These are phyloP conservation scores for Hermaeophaga mercurialis DNA, from an alignment of 2,888 invertebrate species.

Conservation along the genomic window DNA sequence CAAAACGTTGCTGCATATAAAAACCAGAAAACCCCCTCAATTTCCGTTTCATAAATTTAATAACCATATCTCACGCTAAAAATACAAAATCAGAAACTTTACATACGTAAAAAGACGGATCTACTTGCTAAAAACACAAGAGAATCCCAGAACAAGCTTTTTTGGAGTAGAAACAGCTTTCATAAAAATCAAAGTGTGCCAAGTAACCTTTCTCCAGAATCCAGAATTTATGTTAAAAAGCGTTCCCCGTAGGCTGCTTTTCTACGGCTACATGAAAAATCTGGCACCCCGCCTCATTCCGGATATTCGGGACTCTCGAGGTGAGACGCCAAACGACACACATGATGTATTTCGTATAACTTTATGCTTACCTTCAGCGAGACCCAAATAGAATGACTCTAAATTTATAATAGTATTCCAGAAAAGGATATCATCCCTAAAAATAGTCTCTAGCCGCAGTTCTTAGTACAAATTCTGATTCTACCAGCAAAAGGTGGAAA, in stretches of 20 bases:
- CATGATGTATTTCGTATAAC: not conserved
- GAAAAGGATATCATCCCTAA: not conserved
- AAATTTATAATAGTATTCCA: too few relatives aligned
- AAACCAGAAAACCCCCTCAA: too few relatives aligned
- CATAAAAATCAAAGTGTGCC: constrained; percentile 4
- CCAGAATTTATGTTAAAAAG: not conserved
- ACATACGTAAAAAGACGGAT: not conserved
- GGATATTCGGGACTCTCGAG: not conserved
- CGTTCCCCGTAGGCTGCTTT: not conserved
- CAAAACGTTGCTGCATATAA: too few relatives aligned
- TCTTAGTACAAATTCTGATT: too few relatives aligned
- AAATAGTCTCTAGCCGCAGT: not conserved
- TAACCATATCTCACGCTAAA: not conserved
- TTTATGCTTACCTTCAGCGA: not conserved
- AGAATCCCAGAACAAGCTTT: not conserved
- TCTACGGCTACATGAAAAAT: not conserved
- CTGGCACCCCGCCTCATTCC: not conserved
- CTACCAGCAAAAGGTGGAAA: too few relatives aligned
- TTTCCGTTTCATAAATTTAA: not conserved
- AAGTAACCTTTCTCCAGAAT: not conserved
- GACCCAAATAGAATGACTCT: too few relatives aligned
- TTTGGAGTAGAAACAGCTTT: not conserved
- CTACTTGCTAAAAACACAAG: not conserved
- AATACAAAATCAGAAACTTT: not conserved
- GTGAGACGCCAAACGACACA: not conserved